Evolutionary conservation across 2,888 invertebrate species (phyloP), one percentile per base, ranked within the genome.

Genomic region (Idaea aversata): DNA sequence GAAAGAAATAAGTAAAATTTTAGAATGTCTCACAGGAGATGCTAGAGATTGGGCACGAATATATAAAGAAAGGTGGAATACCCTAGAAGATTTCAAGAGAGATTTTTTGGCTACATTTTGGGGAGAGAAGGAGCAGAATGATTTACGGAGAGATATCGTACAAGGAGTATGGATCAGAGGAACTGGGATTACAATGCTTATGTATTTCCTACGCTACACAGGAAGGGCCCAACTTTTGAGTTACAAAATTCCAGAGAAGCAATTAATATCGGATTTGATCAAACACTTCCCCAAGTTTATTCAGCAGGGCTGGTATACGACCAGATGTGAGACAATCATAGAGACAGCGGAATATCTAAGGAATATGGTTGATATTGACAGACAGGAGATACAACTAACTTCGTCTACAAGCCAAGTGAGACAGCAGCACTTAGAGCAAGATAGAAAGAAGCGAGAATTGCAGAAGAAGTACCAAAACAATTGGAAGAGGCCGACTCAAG

Each of bases 41-140:
- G 58, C 38, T 0, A 61, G 59, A 16, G 35, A 67, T 4, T 67
- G 67, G 62, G 63, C 63, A 0, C 1, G 65, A 7, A 15, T 67
- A 1, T 65, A 67, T 57, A 59, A 34, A 3, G 15, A 10, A 0
- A 35, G 61, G 16, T 64, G 65, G 65, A 13, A 25, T 5, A 15
- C 13, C 10, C 7, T 59, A 15, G 38, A 62, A 58, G 65, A 67
- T 3, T 65, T 67, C 15, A 67, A 65, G n/a, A 15, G 0, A 2
- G 61, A 67, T 4, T 65, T 67, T 16, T n/a, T 67, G 13, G 63
- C 60, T 4, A 61, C 65, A 0, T 65, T 16, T 35, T 67, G 63
- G 63, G 65, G 63, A 0, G 61, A 67, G 0, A 61, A 34, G 5
- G 67, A 67, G 7, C 63, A 63, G 59, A 65, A 58, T 38, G 63